Evolutionary conservation across 2,888 invertebrate genomes (phyloP).

Genomic region (Rhagophthalmus giganteus): DNA sequence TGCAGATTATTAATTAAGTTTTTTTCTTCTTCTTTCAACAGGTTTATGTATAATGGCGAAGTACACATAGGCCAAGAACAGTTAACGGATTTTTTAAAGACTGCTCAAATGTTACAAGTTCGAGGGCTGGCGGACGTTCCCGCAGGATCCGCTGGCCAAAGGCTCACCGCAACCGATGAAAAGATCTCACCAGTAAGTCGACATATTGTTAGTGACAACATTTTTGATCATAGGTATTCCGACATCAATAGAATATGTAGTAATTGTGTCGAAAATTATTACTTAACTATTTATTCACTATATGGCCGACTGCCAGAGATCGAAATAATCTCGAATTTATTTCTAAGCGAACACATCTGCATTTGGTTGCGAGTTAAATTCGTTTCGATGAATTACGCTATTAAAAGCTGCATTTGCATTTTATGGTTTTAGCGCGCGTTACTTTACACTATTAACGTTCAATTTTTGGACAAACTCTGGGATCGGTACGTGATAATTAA

Average conservation of each 20-base stretch:
- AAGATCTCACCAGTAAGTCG: constrained; percentile 71
- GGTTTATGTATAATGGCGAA: constrained; percentile 92
- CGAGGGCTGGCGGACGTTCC: constrained; percentile 83
- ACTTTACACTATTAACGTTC: no score
- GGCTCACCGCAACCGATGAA: constrained; percentile 57
- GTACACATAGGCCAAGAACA: constrained; percentile 88
- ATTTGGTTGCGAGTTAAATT: no score
- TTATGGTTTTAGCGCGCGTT: no score
- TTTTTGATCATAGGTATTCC: no score
- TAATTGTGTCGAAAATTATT: neutral
- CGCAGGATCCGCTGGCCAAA: constrained; percentile 54
- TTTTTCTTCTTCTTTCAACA: constrained; percentile 40
- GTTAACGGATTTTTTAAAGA: constrained; percentile 81
- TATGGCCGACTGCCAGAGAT: neutral
- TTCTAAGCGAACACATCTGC: neutral
- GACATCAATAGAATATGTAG: no score
- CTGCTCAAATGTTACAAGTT: constrained; percentile 85
- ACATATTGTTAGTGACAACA: constrained; percentile 2
- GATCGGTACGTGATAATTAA: no score
- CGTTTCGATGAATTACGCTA: no score
- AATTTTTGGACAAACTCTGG: no score
- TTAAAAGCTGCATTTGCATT: no score
- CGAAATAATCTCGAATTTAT: neutral
- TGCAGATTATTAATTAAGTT: neutral
- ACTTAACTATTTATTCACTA: neutral